Evolutionary conservation across 1,140 invertebrate genomes (phyloP).

Genomic region (Drosophila sulfurigaster): DNA sequence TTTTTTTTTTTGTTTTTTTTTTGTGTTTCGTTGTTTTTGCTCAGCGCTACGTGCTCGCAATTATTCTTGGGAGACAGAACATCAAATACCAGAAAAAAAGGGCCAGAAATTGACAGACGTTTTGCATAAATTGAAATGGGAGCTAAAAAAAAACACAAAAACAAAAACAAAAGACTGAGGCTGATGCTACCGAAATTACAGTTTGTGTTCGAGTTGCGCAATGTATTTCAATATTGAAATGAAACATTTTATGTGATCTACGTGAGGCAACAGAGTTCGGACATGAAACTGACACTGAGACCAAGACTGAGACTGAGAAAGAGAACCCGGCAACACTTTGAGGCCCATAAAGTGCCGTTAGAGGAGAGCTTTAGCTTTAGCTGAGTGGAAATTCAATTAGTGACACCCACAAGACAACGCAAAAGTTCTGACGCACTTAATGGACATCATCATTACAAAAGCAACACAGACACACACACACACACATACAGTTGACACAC

Average conservation of each 20-base stretch:
- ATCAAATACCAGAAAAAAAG: background rate
- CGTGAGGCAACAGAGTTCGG: slow-evolving; percentile 21
- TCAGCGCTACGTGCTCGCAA: slow-evolving; percentile 68
- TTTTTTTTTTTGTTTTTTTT: background rate
- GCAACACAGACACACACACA: slow-evolving; percentile 24
- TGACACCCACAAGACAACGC: slow-evolving; percentile 63
- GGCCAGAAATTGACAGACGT: slow-evolving; percentile 2
- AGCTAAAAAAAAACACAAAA: background rate
- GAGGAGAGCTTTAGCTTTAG: background rate
- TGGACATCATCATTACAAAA: slow-evolving; percentile 52
- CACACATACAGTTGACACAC: background rate
- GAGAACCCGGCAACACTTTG: slow-evolving; percentile 20
- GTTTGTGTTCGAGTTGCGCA: slow-evolving; percentile 27
- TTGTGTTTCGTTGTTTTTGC: background rate
- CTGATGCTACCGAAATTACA: slow-evolving; percentile 12
- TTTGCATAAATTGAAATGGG: slow-evolving; percentile 43
- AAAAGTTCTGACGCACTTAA: slow-evolving; percentile 43
- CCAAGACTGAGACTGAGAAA: slow-evolving; percentile 1
- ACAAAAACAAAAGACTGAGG: no score
- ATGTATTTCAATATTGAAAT: slow-evolving; percentile 48
- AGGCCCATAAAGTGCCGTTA: slow-evolving; percentile 62
- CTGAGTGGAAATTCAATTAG: slow-evolving; percentile 78
- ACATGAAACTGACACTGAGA: background rate
- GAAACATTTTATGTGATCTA: slow-evolving; percentile 46
- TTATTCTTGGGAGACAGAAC: slow-evolving; percentile 58